Percentiles rank a stretch among this genome's conserved stretches.
Conservation (phyloP, 2,888 invertebrate genomes). For the Coecobrya sp. region DNA sequence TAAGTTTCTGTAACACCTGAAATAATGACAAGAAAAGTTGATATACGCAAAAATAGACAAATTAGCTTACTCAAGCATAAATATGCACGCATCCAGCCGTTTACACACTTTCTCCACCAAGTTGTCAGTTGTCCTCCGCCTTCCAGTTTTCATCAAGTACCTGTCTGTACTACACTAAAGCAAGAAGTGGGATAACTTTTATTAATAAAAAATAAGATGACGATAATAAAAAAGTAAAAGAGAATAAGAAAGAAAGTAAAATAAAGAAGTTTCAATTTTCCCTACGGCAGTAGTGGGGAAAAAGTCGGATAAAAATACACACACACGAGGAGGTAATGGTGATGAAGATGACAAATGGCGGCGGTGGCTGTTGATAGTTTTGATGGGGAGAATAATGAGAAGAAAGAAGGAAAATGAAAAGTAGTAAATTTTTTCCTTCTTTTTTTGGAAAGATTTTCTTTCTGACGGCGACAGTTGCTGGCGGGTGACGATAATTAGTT, state of each 20-base stretch:
- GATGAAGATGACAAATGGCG: background rate
- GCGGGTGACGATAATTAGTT: constrained; percentile 12
- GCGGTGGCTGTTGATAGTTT: background rate
- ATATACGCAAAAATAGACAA: constrained; percentile 9
- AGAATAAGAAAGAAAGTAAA: background rate
- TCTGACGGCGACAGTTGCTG: background rate
- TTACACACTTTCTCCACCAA: background rate
- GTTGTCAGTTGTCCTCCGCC: background rate
- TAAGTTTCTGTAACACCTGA: background rate
- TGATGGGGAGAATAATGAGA: constrained; percentile 1
- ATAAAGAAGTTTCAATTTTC: background rate
- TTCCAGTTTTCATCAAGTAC: background rate
- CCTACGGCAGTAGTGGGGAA: background rate
- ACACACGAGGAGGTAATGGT: background rate
- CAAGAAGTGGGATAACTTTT: background rate
- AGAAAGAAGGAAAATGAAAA: background rate
- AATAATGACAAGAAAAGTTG: constrained; percentile 14
- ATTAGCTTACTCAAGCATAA: constrained; percentile 52
- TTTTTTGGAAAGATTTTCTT: background rate
- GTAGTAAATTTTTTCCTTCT: background rate
- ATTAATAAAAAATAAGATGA: constrained; percentile 41
- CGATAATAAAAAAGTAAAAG: background rate
- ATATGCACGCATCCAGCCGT: constrained; percentile 29
- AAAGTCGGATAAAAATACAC: background rate
- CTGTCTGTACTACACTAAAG: background rate